Conservation (phyloP, 2,888 invertebrate genomes). For the Margaritifera margaritifera region DNA sequence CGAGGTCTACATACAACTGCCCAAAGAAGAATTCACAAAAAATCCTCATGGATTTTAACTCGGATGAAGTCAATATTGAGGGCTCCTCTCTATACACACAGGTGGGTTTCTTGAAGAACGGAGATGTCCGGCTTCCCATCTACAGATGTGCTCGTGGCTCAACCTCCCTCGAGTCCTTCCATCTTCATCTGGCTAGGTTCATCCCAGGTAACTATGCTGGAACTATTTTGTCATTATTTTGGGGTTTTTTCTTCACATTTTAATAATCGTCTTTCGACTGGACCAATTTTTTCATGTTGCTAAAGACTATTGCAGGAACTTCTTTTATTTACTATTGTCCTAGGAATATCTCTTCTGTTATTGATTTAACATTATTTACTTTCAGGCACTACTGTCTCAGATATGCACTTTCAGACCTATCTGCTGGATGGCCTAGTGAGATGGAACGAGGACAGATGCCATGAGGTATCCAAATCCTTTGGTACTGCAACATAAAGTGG, state of each 20-base stretch:
- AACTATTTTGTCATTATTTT: no score
- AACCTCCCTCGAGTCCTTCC: constrained; percentile 42
- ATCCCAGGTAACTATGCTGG: constrained; percentile 23
- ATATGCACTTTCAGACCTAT: constrained; percentile 36
- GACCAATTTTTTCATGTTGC: no score
- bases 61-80: no score
- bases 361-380: neutral
- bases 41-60: no score
- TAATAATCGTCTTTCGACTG: no score
- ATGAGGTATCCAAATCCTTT: neutral
- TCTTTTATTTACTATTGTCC: neutral
- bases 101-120: constrained; percentile 28
- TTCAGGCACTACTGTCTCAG: constrained; percentile 33
- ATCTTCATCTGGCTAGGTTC: constrained; percentile 36
- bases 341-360: no score
- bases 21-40: no score
- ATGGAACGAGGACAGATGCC: constrained; percentile 36
- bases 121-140: constrained; percentile 13
- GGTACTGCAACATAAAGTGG: constrained; percentile 17
- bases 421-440: constrained; percentile 34
- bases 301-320: neutral
- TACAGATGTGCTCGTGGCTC: constrained; percentile 40
- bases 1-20: no score
- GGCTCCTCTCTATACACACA: constrained; percentile 29
- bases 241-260: no score